Evolutionary conservation across 2,113 vertebrate genomes (phyloP).

Genomic region (Willisornis vidua): DNA sequence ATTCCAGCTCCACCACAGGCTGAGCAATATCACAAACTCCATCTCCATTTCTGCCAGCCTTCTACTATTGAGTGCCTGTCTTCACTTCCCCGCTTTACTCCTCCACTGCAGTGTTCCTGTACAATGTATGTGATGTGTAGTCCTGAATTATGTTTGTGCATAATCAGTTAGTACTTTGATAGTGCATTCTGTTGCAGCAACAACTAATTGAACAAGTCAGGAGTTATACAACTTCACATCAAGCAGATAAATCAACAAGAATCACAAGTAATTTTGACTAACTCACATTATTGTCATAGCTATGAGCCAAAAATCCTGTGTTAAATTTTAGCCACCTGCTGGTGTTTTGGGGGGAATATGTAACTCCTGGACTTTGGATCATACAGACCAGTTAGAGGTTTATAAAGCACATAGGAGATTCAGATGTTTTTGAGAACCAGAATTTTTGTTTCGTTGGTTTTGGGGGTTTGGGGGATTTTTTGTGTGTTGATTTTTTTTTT

Average conservation of each 20-base stretch:
- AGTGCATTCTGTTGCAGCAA: not conserved
- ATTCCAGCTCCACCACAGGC: not conserved
- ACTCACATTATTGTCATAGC: not conserved
- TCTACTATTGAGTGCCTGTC: not conserved
- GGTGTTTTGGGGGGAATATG: not conserved
- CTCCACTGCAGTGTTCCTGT: not conserved
- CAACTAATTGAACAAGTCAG: not conserved
- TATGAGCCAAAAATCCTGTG: not conserved
- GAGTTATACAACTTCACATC: not conserved
- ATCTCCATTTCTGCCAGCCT: not conserved
- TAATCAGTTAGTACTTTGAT: not conserved
- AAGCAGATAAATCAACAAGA: not conserved
- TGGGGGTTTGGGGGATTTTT: rapidly evolving
- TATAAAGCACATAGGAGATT: not conserved
- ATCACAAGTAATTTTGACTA: not conserved
- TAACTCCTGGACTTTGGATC: not conserved
- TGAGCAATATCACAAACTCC: not conserved
- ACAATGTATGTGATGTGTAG: not conserved
- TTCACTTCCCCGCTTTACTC: not conserved
- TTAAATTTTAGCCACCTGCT: not conserved
- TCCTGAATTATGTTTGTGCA: not conserved
- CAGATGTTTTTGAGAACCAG: not conserved
- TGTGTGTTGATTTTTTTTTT: not conserved
- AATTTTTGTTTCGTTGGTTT: not conserved
- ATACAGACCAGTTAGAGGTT: not conserved